Base-by-base conservation (phyloP, 2,113 vertebrate species). In the Ramphastos sulfuratus region DNA sequence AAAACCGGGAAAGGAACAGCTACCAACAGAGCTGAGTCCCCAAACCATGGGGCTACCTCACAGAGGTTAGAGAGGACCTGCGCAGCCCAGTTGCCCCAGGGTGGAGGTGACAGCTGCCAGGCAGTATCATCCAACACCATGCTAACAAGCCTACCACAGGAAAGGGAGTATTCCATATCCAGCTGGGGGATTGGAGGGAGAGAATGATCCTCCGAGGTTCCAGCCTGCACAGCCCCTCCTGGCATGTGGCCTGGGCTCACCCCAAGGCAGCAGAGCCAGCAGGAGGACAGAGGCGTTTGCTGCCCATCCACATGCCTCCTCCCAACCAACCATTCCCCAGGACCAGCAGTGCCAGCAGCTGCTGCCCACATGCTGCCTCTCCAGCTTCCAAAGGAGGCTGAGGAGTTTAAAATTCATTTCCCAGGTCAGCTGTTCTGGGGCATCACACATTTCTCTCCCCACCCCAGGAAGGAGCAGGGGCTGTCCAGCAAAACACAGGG, bases 291-390 rank as follows among this genome's bases (percentile, higher is more conserved):
- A 23, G 66, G 71, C 50, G 60, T 6, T 7, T 0, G 48, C 71
- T 85, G 79, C 59, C 33, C 30, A 19, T 52, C 89, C 77, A 67
- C 44, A 16, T 65, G 39, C 59, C 31, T 37, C 37, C 42, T 56
- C 37, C 15, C 1, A 0, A 0, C 30, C 28, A 73, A 20, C 42
- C 16, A 2, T 10, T 15, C 78, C 20, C 25, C 5, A 0, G 48
- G 59, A 72, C 21, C 54, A 25, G 54, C 48, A 72, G 33, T 6
- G 5, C 50, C 31, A 7, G 76, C 93, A 95, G 91, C 95, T 96
- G 95, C 69, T 1, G 4, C 2, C 4, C 11, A 4, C 56, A 24
- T 0, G 0, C 42, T 25, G n/a, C n/a, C 21, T 91, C 92, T 93
- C 87, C 1, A 2, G 46, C 74, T 95, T 87, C 90, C 60, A 85